phyloP scores from a whole-genome alignment of 2,797 vertebrate species.

The Melanotaenia boesemani region DNA sequence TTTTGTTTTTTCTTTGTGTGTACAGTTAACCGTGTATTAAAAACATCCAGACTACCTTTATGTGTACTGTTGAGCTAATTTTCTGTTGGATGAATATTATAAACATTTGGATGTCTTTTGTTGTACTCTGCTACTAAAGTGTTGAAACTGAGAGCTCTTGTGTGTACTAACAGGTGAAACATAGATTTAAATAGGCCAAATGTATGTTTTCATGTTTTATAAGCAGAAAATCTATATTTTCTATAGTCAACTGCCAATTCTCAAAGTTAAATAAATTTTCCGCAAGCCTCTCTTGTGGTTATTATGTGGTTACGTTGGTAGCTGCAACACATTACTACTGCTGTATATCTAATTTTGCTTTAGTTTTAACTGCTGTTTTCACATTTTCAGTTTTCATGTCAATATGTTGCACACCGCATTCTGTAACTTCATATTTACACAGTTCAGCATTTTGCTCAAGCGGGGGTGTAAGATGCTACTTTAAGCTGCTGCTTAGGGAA shows the following conservation, averaged over 20 bases:
- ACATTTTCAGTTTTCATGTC: background rate
- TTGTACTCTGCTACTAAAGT: constrained; percentile 87
- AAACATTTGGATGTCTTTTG: constrained; percentile 76
- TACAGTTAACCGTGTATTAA: constrained; percentile 99
- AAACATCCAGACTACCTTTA: constrained; percentile 86
- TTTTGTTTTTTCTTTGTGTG: constrained; percentile 84
- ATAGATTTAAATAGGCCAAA: constrained; percentile 53
- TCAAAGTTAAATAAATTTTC: constrained; percentile 92
- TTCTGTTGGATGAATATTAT: constrained; percentile 73
- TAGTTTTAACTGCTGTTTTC: background rate
- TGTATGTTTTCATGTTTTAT: constrained; percentile 80
- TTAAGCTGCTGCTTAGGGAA: background rate
- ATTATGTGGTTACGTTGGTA: constrained; percentile 38
- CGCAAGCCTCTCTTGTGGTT: constrained; percentile 82
- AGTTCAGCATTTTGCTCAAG: background rate
- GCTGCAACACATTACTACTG: constrained; percentile 7
- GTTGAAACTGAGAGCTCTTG: constrained; percentile 60
- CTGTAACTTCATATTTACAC: background rate
- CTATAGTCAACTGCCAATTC: constrained; percentile 88
- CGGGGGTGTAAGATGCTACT: background rate
- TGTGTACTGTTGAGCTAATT: constrained; percentile 82
- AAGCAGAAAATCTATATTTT: constrained; percentile 86
- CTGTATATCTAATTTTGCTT: background rate
- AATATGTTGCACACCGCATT: background rate
- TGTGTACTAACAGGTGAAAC: constrained; percentile 59